Base-by-base conservation (phyloP, 2,888 invertebrate genomes). In the Leucania comma region DNA sequence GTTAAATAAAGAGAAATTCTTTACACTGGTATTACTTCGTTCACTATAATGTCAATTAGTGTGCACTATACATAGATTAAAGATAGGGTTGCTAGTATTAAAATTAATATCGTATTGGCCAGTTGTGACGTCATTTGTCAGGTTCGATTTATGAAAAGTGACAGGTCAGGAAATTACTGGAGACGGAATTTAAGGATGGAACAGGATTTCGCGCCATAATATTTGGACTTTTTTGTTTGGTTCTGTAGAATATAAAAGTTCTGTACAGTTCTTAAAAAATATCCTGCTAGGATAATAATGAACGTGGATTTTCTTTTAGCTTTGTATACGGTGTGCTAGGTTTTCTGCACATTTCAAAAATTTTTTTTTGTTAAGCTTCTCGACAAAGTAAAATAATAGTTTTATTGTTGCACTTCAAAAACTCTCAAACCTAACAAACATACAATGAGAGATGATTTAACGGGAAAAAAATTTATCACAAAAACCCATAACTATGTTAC, bases 1-100 rank as follows among this genome's bases (percentile, higher is more conserved):
- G 1, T 26, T 22, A 68, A 60, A 46, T 38, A 20, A 24, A 75
- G 62, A 75, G 76, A 80, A 75, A 66, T 65, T 79, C 53, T 66
- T 51, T 24, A 56, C 73, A 48, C 57, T 68, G 29, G 48, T 61
- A 68, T 63, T 51, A 58, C 32, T 54, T 73, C 63, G 63, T 62
- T 73, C 66, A 42, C 54, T 32, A 51, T 63, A 73, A 74, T 68
- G 74, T 62, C 77, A 74, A 78, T 78, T 78, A 78, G 58, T 68
- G 67, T 60, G 46, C 32, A 53, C 48, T 68, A 63, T 72, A 68
- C 60, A 29, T 35, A 57, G 51, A 77, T 79, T 68, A 80, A 65
- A 42, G 32, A 35, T 57, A 75, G 56, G 69, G 68, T 60, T 80
- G 58, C 24, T 48, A 22, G n/a, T 29, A n/a, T 0, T 29, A 22